A percentile compares a stretch with the other conserved stretches of the same genome.
Evolutionary conservation across 2,888 invertebrate genomes (phyloP).

Genomic region (Phymatocera aterrima): DNA sequence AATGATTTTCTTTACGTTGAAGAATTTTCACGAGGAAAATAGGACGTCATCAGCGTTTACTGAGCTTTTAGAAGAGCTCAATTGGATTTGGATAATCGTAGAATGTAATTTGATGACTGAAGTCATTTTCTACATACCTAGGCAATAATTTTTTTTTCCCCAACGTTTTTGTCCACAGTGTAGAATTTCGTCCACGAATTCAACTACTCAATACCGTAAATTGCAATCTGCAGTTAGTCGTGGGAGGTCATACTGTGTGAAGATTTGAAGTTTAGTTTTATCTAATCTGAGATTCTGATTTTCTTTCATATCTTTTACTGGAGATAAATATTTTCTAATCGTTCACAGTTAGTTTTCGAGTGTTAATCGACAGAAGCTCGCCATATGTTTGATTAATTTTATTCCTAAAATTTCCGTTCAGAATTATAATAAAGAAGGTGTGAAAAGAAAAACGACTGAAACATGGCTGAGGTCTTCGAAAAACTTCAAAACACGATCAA

Average conservation of each 20-base stretch:
- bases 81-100: neutral
- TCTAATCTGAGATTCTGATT: conserved; percentile 10
- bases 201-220: neutral
- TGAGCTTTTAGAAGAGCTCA: neutral
- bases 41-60: neutral
- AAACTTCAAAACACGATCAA: conserved; percentile 37
- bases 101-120: neutral
- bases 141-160: neutral
- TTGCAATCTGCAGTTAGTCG: neutral
- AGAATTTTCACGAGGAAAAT: too few species aligned
- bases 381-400: neutral
- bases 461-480: conserved; percentile 51
- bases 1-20: too few species aligned
- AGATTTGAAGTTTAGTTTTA: neutral
- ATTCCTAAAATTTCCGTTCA: neutral
- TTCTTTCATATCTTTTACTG: neutral
- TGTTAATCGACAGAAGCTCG: neutral
- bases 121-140: neutral
- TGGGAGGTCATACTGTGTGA: neutral
- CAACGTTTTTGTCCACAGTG: neutral
- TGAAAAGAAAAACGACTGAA: neutral
- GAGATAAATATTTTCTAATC: conserved; percentile 1
- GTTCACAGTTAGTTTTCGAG: neutral
- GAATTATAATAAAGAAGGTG: neutral
- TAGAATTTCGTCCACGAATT: neutral